Evolutionary conservation across 2,113 vertebrate genomes (phyloP).

Genomic region (Pluvianellus socialis): DNA sequence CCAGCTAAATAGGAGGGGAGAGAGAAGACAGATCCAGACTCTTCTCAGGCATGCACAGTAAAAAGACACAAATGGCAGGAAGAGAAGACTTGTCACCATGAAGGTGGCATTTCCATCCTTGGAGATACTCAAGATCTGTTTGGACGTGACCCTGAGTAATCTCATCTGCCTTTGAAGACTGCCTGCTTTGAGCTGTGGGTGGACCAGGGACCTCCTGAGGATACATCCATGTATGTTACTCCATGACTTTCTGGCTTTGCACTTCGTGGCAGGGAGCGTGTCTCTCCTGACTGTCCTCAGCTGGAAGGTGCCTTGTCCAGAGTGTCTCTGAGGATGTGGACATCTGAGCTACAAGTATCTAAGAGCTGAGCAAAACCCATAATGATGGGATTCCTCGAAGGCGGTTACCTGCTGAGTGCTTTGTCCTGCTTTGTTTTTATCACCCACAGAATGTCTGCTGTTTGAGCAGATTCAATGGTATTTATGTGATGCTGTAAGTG

Average conservation of each 20-base stretch:
- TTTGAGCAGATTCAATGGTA: neutral
- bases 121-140: neutral
- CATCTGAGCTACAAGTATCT: neutral
- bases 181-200: neutral
- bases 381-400: neutral
- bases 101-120: neutral
- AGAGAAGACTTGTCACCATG: neutral
- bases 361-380: neutral
- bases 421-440: slow-evolving; percentile 24
- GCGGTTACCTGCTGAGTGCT: neutral
- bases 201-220: neutral
- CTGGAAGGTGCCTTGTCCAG: neutral
- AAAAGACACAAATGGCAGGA: neutral
- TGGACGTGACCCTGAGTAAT: neutral
- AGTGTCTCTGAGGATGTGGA: neutral
- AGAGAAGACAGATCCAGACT: neutral
- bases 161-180: neutral
- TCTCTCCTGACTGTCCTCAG: neutral
- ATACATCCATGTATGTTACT: neutral
- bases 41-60: neutral
- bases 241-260: neutral
- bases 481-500: slow-evolving; percentile 23
- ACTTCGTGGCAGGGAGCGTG: neutral
- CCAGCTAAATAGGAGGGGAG: neutral
- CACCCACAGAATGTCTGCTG: neutral